Evolutionary conservation across 2,797 vertebrate species (phyloP).

Genomic region (Sebastes kiyomatsui): DNA sequence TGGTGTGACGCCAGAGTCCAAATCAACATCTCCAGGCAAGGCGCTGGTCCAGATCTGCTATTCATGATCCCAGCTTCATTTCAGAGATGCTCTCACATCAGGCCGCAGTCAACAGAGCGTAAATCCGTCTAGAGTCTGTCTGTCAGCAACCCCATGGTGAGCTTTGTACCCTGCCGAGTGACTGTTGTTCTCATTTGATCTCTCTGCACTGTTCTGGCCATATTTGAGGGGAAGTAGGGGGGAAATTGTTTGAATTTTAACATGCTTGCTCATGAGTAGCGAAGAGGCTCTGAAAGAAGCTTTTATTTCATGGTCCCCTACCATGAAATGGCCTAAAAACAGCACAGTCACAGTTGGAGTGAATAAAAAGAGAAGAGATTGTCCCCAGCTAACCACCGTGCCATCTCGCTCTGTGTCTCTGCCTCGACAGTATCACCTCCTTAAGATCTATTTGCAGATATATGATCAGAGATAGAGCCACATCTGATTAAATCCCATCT

Average conservation of each 20-base stretch:
- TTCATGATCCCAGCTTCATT: conserved; percentile 49
- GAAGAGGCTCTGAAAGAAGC: conserved; percentile 37
- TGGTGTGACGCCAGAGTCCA: conserved; percentile 46
- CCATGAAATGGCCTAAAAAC: conserved; percentile 65
- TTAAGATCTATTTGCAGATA: conserved; percentile 62
- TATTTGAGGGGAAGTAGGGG: conserved; percentile 20
- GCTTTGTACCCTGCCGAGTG: conserved; percentile 32
- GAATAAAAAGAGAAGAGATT: conserved; percentile 37
- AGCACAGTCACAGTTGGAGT: conserved; percentile 45
- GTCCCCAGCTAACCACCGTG: conserved; percentile 21
- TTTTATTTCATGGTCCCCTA: conserved; percentile 63
- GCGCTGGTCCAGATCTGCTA: conserved; percentile 47
- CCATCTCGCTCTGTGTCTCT: conserved; percentile 20
- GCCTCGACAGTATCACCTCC: conserved; percentile 33
- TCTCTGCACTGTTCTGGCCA: conserved; percentile 7
- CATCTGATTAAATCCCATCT: conserved; percentile 41
- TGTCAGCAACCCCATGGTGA: conserved; percentile 20
- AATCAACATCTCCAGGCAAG: conserved; percentile 59
- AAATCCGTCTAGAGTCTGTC: conserved; percentile 28
- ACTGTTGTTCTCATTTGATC: conserved; percentile 50
- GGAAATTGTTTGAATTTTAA: conserved; percentile 26
- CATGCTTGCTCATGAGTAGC: conserved; percentile 36
- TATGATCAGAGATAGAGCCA: conserved; percentile 35
- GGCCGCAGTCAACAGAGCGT: conserved; percentile 15
- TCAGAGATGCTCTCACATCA: conserved; percentile 48